Base-by-base conservation (phyloP, 2,113 vertebrate genomes). In the Falcunculus frontatus region DNA sequence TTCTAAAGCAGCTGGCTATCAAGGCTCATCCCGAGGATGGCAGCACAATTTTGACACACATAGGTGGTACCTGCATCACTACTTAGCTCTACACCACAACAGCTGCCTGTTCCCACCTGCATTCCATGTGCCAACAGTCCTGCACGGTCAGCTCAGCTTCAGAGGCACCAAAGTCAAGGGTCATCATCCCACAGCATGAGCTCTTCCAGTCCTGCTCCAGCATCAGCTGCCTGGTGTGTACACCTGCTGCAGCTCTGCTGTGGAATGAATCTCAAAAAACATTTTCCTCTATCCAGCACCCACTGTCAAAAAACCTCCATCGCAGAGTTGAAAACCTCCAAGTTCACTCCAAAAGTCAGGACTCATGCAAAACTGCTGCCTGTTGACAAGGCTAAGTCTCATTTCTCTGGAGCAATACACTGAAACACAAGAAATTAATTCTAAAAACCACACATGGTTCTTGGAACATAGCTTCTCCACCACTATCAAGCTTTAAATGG, bases 11-110 rank as follows among this genome's bases (percentile, higher is more conserved):
- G 62, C 4, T 29, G 21, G 62, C 77, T 18, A 30, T 7, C 49
- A 53, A 70, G 23, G n/a, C 32, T 52, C 0, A 0, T 29, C n/a
- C n/a, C 7, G 14, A 47, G 50, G 67, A 56, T 5, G 7, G 37
- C 27, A 70, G 60, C 35, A 78, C 39, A 70, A 20, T 18, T 65
- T 6, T 32, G 35, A 70, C 68, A 76, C 42, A 16, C 23, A 3
- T 2, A 1, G 13, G n/a, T 8, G 9, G n/a, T 14, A 59, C 13
- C 41, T 42, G 50, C 35, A 42, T 21, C 50, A 50, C 22, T 14
- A 17, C 0, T 9, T 2, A 7, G 55, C 80, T 56, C 77, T 62
- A 8, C 14, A 15, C 16, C 50, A 52, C 16, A 1, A 46, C 32
- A 72, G 69, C 56, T 52, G 62, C 55, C 35, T 52, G 16, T 9